A percentile compares a stretch with the other conserved stretches of the same genome.
Evolutionary conservation across 2,113 vertebrate species (phyloP).

Genomic region (Epinephelus lanceolatus): DNA sequence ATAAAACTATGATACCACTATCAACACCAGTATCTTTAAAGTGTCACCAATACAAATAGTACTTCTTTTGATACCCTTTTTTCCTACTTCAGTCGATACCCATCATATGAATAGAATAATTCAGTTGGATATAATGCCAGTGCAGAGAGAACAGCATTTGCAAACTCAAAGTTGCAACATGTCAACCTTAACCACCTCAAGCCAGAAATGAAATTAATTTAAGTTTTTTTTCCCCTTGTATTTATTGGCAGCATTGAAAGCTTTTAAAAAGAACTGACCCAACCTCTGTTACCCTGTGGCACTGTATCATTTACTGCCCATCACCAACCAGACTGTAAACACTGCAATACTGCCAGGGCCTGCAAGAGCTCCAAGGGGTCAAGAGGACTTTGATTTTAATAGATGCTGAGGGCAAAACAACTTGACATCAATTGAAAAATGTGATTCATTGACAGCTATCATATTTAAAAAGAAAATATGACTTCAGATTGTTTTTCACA

Average conservation of each 20-base stretch:
- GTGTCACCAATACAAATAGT: no score
- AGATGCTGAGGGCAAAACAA: not conserved
- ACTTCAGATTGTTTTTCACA: not conserved
- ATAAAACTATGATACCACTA: no score
- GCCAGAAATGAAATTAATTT: not conserved
- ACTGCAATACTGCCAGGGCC: not conserved
- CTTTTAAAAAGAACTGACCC: constrained; percentile 9
- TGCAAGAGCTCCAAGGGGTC: not conserved
- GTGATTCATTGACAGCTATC: not conserved
- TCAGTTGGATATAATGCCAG: no score
- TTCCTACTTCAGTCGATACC: no score
- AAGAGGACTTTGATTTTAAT: not conserved
- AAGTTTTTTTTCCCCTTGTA: not conserved
- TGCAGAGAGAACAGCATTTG: no score
- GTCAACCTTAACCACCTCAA: not conserved
- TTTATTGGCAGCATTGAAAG: constrained; percentile 6
- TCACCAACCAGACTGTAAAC: not conserved
- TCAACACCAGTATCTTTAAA: no score
- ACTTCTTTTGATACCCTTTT: no score
- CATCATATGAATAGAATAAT: no score
- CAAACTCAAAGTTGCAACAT: not conserved
- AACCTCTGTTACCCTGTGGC: not conserved
- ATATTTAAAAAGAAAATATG: not conserved
- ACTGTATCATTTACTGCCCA: constrained; percentile 10
- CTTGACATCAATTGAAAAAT: constrained; percentile 1